A percentile compares a stretch with the other conserved stretches of the same genome.
Evolutionary conservation across 2,888 invertebrate genomes (phyloP).

Genomic region (Ennomos erosarius): DNA sequence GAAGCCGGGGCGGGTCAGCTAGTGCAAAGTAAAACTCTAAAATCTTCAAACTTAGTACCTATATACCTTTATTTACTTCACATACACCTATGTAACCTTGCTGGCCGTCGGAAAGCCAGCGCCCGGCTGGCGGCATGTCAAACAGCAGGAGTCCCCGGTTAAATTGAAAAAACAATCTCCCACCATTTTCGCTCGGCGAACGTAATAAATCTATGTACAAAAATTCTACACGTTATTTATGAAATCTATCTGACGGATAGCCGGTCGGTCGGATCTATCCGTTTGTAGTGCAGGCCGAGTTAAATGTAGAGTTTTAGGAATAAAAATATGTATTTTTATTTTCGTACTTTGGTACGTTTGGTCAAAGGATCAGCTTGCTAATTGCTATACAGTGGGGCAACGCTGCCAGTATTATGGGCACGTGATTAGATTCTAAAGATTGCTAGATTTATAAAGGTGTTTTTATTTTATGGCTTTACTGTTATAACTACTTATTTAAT

Average conservation of each 20-base stretch:
- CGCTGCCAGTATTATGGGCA: no score
- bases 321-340: no score
- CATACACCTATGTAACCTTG: neutral
- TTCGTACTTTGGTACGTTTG: no score
- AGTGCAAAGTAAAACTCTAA: constrained; percentile 1
- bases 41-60: neutral
- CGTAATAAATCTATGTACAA: constrained; percentile 86
- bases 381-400: no score
- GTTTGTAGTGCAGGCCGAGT: constrained; percentile 60
- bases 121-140: constrained; percentile 76
- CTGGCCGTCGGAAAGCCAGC: constrained; percentile 46
- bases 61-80: constrained; percentile 7
- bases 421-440: no score
- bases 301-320: constrained; percentile 18
- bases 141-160: constrained; percentile 81
- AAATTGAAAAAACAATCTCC: constrained; percentile 86
- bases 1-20: no score
- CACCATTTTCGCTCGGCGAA: constrained; percentile 84
- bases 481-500: no score
- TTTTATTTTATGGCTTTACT: no score
- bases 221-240: constrained; percentile 85
- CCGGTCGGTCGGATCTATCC: constrained; percentile 65
- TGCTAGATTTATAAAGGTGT: no score
- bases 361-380: no score
- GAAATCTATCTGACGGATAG: constrained; percentile 75